Base-by-base conservation (phyloP, 2,797 vertebrate species). In the Danio aesculapii region DNA sequence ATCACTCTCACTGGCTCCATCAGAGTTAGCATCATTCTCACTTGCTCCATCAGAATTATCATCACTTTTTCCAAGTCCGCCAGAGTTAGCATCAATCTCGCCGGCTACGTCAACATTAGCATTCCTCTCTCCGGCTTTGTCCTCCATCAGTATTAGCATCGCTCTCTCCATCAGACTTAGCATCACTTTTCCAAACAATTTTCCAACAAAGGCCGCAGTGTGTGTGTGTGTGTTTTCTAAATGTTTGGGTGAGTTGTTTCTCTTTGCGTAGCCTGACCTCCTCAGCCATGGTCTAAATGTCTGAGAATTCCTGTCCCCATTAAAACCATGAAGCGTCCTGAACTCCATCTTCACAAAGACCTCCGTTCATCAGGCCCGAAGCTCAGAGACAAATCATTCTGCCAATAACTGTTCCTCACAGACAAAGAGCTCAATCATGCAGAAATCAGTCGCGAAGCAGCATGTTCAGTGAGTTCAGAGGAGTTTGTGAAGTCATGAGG, bases 341-440 rank as follows among this genome's bases (percentile, higher is more conserved):
- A 58, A 50, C 30, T 17, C 13, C 7, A 19, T 62, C 74, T 47
- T 41, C 9, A 78, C 76, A 59, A 78, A 78, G 64, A 59, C 19
- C 64, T 55, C n/a, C 13, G 13, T 67, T 57, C 63, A 77, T 53
- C 12, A 10, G 57, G 17, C 17, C 0, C 49, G 43, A 77, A 67
- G 5, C 50, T 30, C 75, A 47, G 75, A 61, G 58, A 14, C 59
- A 50, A 16, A 16, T n/a, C 58, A 21, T 52, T 53, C 21, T 63
- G 61, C 74, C 61, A 67, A 46, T 55, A 19, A 44, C 19, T 67
- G 50, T 47, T 16, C 17, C 55, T 70, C 21, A 7, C 4, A 16
- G 53, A 78, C 76, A 71, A 79, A 69, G 57, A 58, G 46, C 10
- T 71, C 77, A 62, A 71, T 79, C 67, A 62, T 62, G 66, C 70